Evolutionary conservation across 2,888 invertebrate species (phyloP).

Genomic region (Schizaphis graminum): DNA sequence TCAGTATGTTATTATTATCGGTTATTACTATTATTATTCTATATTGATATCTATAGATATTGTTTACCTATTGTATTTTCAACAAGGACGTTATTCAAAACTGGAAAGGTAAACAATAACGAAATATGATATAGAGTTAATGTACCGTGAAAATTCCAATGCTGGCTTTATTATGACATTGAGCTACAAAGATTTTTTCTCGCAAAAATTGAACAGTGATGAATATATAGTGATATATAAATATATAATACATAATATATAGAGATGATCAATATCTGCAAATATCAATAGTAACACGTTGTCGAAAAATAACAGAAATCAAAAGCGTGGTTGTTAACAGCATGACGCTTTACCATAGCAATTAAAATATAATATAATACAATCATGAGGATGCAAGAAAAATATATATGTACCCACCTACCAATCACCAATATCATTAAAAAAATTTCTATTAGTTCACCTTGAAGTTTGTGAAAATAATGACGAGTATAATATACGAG

Average conservation of each 20-base stretch:
- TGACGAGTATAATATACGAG: background rate
- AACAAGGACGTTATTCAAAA: conserved; percentile 37
- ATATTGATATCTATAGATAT: background rate
- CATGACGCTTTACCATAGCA: conserved; percentile 17
- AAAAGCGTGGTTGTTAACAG: conserved; percentile 20
- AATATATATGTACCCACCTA: too few relatives aligned
- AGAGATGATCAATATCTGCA: conserved; percentile 36
- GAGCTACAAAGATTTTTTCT: background rate
- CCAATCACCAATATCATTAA: background rate
- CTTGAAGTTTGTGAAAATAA: background rate
- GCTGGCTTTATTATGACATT: conserved; percentile 13
- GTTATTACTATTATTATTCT: conserved; percentile 35
- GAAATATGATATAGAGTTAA: conserved; percentile 21
- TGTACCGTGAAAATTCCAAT: conserved; percentile 38
- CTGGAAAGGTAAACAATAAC: conserved; percentile 29
- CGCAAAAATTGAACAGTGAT: conserved; percentile 20
- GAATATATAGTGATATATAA: too few relatives aligned
- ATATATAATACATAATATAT: too few relatives aligned
- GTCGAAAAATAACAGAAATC: conserved; percentile 19
- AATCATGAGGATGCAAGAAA: conserved; percentile 24
- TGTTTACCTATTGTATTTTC: conserved; percentile 43
- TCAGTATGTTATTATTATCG: conserved; percentile 5
- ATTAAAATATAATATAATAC: conserved; percentile 26
- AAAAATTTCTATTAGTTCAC: background rate
- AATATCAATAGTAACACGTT: background rate